phyloP scores from a whole-genome alignment of 2,797 vertebrate species.

The Clarias platycephalus region DNA sequence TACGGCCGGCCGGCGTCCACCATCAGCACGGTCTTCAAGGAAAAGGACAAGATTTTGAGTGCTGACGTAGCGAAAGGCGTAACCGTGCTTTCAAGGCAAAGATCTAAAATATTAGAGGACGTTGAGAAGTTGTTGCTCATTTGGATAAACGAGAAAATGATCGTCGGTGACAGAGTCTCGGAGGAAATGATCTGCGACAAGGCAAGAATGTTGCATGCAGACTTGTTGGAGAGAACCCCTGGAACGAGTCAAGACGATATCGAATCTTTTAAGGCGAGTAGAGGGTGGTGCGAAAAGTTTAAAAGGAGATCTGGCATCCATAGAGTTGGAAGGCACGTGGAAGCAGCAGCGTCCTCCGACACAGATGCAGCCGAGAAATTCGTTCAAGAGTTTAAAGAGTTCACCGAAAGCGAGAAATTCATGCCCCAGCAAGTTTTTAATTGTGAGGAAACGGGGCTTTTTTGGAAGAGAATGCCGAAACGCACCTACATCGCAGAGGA shows the following conservation, averaged over 20 bases:
- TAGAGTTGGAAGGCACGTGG: background rate
- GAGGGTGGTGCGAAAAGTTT: slow-evolving; percentile 10
- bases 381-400: background rate
- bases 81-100: too few species aligned
- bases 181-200: slow-evolving; percentile 7
- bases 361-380: background rate
- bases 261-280: background rate
- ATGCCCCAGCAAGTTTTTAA: slow-evolving; percentile 52
- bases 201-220: slow-evolving; percentile 9
- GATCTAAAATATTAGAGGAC: too few species aligned
- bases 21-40: too few species aligned
- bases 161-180: background rate
- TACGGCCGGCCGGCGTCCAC: too few species aligned
- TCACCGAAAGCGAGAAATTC: background rate
- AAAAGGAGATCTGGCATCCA: slow-evolving; percentile 6
- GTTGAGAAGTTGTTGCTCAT: slow-evolving; percentile 13
- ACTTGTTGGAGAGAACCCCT: background rate
- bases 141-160: slow-evolving; percentile 47
- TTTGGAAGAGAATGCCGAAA: slow-evolving; percentile 58
- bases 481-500: slow-evolving; percentile 51
- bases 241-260: background rate
- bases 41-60: too few species aligned
- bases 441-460: slow-evolving; percentile 56
- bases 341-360: background rate
- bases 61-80: too few species aligned